Percentiles rank a stretch among this genome's conserved stretches.
These are phyloP conservation scores for Eucidaris tribuloides DNA, from an alignment of 35 echinoderm and acorn worm genomes.

Conservation along the genomic window DNA sequence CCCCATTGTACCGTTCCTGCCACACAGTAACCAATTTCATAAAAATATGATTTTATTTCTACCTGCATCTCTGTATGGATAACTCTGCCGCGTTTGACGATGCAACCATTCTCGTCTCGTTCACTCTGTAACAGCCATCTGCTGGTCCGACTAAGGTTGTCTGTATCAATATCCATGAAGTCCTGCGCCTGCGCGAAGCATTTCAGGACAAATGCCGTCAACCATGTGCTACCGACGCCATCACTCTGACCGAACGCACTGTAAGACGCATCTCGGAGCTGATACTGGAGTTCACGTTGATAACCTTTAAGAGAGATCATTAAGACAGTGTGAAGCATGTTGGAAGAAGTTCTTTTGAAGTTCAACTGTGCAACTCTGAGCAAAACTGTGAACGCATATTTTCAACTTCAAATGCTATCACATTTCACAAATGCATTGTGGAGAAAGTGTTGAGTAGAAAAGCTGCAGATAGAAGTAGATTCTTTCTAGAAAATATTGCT, in stretches of 20 bases:
- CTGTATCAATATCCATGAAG: constrained; percentile 46
- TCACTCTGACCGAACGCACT: constrained; percentile 49
- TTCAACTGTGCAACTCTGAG: not conserved
- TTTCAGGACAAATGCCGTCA: constrained; percentile 57
- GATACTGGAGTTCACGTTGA: constrained; percentile 51
- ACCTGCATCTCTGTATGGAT: constrained; percentile 50
- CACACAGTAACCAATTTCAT: too few species aligned
- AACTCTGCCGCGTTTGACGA: constrained; percentile 32
- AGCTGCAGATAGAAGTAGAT: not conserved
- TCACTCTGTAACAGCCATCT: constrained; percentile 16
- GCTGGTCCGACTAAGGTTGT: constrained; percentile 11
- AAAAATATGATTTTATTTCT: too few species aligned
- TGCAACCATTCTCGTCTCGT: constrained; percentile 11
- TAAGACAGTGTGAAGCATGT: not conserved
- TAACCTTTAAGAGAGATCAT: constrained; percentile 31
- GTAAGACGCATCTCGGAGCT: constrained; percentile 36
- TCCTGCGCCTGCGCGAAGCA: constrained; percentile 43
- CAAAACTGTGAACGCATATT: not conserved
- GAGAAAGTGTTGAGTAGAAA: not conserved
- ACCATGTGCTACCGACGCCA: constrained; percentile 46
- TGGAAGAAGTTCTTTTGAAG: not conserved
- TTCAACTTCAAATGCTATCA: not conserved
- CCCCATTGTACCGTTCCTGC: too few species aligned
- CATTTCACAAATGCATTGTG: not conserved
- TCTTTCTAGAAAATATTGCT: not conserved